Evolutionary conservation across 1,140 invertebrate genomes (phyloP).

Genomic region (Yoshiicerus persimilis): DNA sequence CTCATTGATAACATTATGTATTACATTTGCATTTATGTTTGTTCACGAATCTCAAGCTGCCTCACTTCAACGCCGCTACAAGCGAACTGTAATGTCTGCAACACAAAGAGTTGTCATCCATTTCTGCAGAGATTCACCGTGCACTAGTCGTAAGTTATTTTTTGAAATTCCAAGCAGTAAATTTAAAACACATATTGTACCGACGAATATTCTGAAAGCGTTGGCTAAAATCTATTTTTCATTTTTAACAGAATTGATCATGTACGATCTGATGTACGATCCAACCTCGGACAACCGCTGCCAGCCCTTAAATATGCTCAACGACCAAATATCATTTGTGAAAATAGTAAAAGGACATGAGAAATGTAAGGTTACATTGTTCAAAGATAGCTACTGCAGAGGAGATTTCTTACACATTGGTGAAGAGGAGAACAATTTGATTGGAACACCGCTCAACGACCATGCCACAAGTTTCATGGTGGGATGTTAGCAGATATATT

Average conservation of each 20-base stretch:
- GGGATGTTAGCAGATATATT: neutral
- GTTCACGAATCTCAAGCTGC: neutral
- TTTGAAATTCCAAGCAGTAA: too few species aligned
- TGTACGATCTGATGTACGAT: neutral
- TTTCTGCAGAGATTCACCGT: neutral
- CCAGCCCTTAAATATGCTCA: too few species aligned
- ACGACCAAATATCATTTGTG: neutral
- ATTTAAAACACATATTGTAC: too few species aligned
- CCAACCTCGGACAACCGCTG: too few species aligned
- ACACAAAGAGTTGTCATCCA: neutral
- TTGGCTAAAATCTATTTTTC: neutral
- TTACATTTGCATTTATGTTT: neutral
- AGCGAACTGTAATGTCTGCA: neutral
- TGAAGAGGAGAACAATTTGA: neutral
- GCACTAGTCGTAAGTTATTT: neutral
- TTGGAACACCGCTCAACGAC: neutral
- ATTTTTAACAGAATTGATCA: neutral
- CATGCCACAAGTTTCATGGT: neutral
- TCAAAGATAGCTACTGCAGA: neutral
- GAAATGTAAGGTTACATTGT: neutral
- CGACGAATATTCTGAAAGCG: too few species aligned
- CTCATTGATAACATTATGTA: neutral
- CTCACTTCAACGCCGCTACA: neutral
- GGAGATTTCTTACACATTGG: neutral
- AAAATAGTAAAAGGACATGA: neutral